Conservation (phyloP, 2,888 invertebrate species). For the Drosophila merina region DNA sequence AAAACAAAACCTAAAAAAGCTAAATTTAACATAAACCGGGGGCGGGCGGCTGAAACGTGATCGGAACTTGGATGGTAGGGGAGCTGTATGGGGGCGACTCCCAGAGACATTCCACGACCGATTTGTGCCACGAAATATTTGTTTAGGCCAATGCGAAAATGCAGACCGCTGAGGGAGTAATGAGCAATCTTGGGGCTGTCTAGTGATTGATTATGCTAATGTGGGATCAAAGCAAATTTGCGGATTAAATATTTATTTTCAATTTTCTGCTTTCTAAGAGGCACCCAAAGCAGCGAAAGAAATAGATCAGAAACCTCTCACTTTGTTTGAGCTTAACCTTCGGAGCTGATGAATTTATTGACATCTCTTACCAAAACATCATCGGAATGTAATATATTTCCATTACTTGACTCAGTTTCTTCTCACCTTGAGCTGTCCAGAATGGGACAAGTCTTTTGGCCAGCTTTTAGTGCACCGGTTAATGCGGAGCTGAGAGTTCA, state of each 20-base stretch:
- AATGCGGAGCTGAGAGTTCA: conserved; percentile 45
- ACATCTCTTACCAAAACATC: conserved; percentile 21
- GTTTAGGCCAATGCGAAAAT: conserved; percentile 21
- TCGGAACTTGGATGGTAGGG: conserved; percentile 13
- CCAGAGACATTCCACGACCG: conserved; percentile 26
- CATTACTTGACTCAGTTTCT: conserved; percentile 28
- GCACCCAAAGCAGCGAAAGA: background rate
- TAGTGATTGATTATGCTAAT: conserved; percentile 31
- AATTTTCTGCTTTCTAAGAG: conserved; percentile 19
- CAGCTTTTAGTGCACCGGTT: conserved; percentile 31
- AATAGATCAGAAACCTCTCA: background rate
- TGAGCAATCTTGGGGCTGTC: conserved; percentile 29
- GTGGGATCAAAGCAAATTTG: conserved; percentile 9
- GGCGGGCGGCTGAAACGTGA: conserved; percentile 34
- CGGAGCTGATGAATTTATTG: conserved; percentile 18
- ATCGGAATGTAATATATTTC: conserved; percentile 35
- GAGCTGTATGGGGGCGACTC: conserved; percentile 31
- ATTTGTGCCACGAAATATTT: conserved; percentile 33
- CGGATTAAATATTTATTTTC: conserved; percentile 1
- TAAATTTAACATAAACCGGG: conserved; percentile 40
- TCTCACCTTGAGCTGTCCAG: conserved; percentile 68
- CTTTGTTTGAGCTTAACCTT: conserved; percentile 38
- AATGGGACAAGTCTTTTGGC: conserved; percentile 36
- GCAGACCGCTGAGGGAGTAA: conserved; percentile 8
- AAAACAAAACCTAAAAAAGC: conserved; percentile 26